Conservation (phyloP, 2,113 vertebrate species). For the Lepidothrix coronata region DNA sequence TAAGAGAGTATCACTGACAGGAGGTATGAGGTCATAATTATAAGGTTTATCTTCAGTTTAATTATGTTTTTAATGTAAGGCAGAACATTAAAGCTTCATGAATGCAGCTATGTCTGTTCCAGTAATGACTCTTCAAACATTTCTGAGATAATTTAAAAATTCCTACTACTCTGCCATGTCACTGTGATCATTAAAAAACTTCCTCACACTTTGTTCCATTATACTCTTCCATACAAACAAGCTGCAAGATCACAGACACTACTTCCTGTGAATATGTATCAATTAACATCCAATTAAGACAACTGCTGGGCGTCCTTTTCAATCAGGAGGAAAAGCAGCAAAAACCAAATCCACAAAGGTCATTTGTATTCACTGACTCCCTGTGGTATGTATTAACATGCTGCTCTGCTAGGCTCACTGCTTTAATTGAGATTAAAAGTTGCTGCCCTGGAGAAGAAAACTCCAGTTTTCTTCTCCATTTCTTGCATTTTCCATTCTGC, state of each 20-base stretch:
- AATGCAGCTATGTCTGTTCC: constrained; percentile 19
- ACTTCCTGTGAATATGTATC: constrained; percentile 36
- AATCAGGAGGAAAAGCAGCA: constrained; percentile 10
- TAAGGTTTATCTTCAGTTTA: constrained; percentile 22
- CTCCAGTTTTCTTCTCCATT: neutral
- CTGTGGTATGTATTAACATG: neutral
- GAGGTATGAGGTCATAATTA: constrained; percentile 41
- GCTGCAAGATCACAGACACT: constrained; percentile 22
- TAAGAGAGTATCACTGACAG: neutral
- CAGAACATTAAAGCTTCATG: constrained; percentile 15
- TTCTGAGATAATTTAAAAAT: constrained; percentile 31
- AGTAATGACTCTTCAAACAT: constrained; percentile 16
- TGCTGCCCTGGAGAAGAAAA: neutral
- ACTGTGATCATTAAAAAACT: neutral
- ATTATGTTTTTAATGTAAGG: constrained; percentile 17
- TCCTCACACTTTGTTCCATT: constrained; percentile 12
- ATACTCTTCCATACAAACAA: constrained; percentile 11
- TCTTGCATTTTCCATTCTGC: neutral
- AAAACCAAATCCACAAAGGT: neutral
- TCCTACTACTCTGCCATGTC: neutral
- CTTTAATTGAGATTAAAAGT: constrained; percentile 26
- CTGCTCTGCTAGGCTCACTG: neutral
- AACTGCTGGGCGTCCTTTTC: constrained; percentile 6
- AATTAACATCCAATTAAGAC: constrained; percentile 41
- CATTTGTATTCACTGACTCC: constrained; percentile 14